Evolutionary conservation across 1,140 invertebrate species (phyloP).

Genomic region (Trachelipus rathkii): DNA sequence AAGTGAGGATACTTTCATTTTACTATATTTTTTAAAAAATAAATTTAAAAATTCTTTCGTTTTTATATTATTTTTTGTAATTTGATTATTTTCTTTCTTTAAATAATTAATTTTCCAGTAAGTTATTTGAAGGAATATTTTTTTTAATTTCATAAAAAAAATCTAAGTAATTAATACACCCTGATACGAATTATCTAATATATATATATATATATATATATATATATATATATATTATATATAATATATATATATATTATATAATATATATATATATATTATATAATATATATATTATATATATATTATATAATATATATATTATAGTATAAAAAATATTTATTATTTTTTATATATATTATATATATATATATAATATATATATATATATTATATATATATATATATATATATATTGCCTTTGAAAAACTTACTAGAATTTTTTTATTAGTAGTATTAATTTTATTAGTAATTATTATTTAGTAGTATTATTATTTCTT

Average conservation of each 20-base stretch:
- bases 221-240: slow-evolving; percentile 14
- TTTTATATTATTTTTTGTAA: background rate
- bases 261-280: slow-evolving; percentile 16
- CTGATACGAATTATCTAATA: too few relatives aligned
- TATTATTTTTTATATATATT: too few relatives aligned
- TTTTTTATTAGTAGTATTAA: too few relatives aligned
- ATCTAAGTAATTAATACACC: background rate
- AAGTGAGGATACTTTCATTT: slow-evolving; percentile 4
- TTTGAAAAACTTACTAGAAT: too few relatives aligned
- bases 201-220: background rate
- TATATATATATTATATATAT: background rate
- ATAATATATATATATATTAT: slow-evolving; percentile 16
- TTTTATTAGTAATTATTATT: background rate
- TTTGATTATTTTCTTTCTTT: background rate
- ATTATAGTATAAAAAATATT: too few relatives aligned
- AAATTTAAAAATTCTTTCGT: background rate
- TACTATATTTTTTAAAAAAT: background rate
- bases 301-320: too few relatives aligned
- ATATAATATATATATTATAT: slow-evolving; percentile 16
- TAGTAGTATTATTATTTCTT: background rate
- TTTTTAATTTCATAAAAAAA: too few relatives aligned
- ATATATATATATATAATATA: background rate
- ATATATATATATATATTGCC: slow-evolving; percentile 16
- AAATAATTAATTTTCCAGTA: background rate
- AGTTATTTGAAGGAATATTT: background rate